A percentile compares a stretch with the other conserved stretches of the same genome.
Evolutionary conservation across 2,888 invertebrate species (phyloP).

Genomic region (Conops quadrifasciatus): DNA sequence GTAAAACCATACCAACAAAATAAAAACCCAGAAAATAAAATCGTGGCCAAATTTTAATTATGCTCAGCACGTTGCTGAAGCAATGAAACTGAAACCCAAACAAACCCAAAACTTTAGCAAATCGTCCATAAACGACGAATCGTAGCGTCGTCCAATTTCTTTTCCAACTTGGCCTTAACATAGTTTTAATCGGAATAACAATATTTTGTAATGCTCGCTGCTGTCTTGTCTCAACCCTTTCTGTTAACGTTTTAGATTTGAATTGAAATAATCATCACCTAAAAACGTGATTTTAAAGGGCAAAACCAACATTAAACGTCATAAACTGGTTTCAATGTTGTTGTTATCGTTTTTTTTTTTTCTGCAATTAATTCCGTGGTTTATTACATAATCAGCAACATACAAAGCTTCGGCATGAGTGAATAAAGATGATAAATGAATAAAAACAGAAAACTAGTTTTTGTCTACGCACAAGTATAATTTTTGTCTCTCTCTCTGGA

Average conservation of each 20-base stretch:
- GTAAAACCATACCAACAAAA: too few relatives aligned
- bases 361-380: neutral
- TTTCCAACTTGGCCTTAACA: constrained; percentile 27
- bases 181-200: neutral
- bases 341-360: constrained; percentile 8
- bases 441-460: neutral
- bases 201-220: constrained; percentile 31
- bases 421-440: neutral
- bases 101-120: constrained; percentile 1
- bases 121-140: neutral
- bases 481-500: neutral
- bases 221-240: constrained; percentile 22
- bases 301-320: neutral
- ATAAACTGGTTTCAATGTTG: neutral
- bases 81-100: too few relatives aligned
- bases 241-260: neutral
- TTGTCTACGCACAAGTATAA: neutral
- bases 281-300: neutral
- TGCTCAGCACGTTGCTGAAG: too few relatives aligned
- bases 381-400: constrained; percentile 3
- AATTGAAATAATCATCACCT: neutral
- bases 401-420: neutral
- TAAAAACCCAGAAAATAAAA: too few relatives aligned
- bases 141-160: neutral
- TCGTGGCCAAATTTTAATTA: neutral